Evolutionary conservation across 2,888 invertebrate genomes (phyloP).

Genomic region (Rhagonycha lutea): DNA sequence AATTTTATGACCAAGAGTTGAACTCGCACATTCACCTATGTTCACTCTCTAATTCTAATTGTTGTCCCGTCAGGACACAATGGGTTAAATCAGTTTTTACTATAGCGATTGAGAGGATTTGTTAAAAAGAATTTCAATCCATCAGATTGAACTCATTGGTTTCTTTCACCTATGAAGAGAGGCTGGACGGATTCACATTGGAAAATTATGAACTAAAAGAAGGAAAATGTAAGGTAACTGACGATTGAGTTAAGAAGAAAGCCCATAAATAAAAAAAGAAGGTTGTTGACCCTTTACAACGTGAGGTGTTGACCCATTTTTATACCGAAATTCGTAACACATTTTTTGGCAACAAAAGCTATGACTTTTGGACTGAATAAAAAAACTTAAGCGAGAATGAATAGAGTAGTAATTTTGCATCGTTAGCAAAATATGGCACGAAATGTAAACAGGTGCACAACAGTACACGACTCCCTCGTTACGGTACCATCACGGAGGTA

Average conservation of each 20-base stretch:
- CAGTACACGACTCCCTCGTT: slow-evolving; percentile 19
- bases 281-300: not conserved
- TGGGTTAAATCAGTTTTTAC: too few relatives aligned
- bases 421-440: slow-evolving; percentile 18
- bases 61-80: too few relatives aligned
- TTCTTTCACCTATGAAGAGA: not conserved
- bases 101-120: too few relatives aligned
- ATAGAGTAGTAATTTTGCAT: not conserved
- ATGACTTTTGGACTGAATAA: not conserved
- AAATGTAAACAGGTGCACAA: slow-evolving; percentile 26
- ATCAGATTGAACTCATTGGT: not conserved
- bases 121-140: not conserved
- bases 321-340: not conserved
- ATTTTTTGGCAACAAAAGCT: not conserved
- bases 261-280: not conserved
- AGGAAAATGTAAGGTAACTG: too few relatives aligned
- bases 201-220: too few relatives aligned
- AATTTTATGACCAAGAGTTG: too few relatives aligned
- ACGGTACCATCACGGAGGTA: slow-evolving; percentile 28
- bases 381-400: not conserved
- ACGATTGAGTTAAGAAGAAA: not conserved
- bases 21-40: too few relatives aligned
- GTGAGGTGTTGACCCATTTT: not conserved
- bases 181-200: not conserved
- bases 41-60: too few relatives aligned